Conservation (phyloP, 2,797 vertebrate species). For the Iguana delicatissima region DNA sequence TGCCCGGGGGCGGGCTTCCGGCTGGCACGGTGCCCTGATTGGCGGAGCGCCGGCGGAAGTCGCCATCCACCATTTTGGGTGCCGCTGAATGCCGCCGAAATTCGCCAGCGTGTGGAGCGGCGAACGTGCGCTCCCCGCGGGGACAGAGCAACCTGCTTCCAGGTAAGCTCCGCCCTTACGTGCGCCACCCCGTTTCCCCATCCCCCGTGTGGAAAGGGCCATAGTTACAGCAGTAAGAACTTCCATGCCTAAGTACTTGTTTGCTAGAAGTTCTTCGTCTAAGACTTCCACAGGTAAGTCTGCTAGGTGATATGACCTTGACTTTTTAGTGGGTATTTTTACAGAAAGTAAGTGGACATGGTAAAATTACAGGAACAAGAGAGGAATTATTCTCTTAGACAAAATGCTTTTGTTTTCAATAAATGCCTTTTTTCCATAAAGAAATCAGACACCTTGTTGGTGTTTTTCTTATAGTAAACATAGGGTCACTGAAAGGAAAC, state of each 20-base stretch:
- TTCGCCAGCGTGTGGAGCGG: too few species aligned
- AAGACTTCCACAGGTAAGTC: background rate
- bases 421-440: slow-evolving; percentile 77
- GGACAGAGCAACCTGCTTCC: too few species aligned
- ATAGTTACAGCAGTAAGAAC: background rate
- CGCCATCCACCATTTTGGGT: too few species aligned
- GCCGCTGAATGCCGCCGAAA: too few species aligned
- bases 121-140: too few species aligned
- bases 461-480: slow-evolving; percentile 83
- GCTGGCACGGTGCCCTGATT: too few species aligned
- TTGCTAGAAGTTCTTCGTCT: background rate
- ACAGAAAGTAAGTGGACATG: slow-evolving; percentile 72
- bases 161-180: too few species aligned
- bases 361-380: slow-evolving; percentile 63
- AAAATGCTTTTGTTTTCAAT: slow-evolving; percentile 80
- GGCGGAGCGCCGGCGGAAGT: too few species aligned
- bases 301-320: slow-evolving; percentile 16
- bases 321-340: slow-evolving; percentile 64
- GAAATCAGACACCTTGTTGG: slow-evolving; percentile 83
- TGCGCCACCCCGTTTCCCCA: too few species aligned
- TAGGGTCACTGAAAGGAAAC: slow-evolving; percentile 79
- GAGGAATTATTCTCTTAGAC: slow-evolving; percentile 74
- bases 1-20: too few species aligned
- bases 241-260: background rate
- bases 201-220: too few species aligned